A percentile compares a stretch with the other conserved stretches of the same genome.
These are phyloP conservation scores for Cetonia aurata DNA, from an alignment of 2,888 invertebrate species.

Conservation along the genomic window DNA sequence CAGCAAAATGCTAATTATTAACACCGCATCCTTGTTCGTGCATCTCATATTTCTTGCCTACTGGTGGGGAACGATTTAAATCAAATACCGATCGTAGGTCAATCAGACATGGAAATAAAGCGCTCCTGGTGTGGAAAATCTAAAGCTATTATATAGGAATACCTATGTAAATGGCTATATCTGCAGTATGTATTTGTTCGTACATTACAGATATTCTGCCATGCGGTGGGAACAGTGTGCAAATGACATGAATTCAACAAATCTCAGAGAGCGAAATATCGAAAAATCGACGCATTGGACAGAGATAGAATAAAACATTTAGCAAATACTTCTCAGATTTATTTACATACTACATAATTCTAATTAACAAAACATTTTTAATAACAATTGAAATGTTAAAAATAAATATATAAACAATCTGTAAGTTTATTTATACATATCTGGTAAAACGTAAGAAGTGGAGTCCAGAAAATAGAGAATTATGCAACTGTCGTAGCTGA, in stretches of 20 bases:
- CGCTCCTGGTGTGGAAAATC: neutral
- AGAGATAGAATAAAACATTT: neutral
- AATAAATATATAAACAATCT: too few relatives aligned
- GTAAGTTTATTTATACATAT: too few relatives aligned
- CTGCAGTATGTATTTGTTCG: neutral
- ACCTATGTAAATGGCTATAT: neutral
- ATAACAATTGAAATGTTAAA: too few relatives aligned
- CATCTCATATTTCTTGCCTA: slow-evolving; percentile 16
- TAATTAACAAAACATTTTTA: too few relatives aligned
- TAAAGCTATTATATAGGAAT: slow-evolving; percentile 1
- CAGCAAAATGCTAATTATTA: slow-evolving; percentile 21
- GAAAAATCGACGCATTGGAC: slow-evolving; percentile 5
- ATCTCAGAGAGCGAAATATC: slow-evolving; percentile 34
- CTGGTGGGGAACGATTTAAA: slow-evolving; percentile 13
- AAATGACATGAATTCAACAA: slow-evolving; percentile 37
- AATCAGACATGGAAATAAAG: slow-evolving; percentile 24
- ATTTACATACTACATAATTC: too few relatives aligned
- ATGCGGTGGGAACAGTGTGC: slow-evolving; percentile 22
- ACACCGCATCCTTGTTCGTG: slow-evolving; percentile 7
- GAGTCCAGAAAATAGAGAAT: slow-evolving; percentile 49
- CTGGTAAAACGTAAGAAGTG: slow-evolving; percentile 11
- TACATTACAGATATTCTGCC: slow-evolving; percentile 1
- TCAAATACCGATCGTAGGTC: slow-evolving; percentile 11
- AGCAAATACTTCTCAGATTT: neutral
- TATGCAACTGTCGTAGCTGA: slow-evolving; percentile 51